phyloP scores from a whole-genome alignment of 30 jellyfish, hydroid and myxozoan species.

The Sanderia malayensis region DNA sequence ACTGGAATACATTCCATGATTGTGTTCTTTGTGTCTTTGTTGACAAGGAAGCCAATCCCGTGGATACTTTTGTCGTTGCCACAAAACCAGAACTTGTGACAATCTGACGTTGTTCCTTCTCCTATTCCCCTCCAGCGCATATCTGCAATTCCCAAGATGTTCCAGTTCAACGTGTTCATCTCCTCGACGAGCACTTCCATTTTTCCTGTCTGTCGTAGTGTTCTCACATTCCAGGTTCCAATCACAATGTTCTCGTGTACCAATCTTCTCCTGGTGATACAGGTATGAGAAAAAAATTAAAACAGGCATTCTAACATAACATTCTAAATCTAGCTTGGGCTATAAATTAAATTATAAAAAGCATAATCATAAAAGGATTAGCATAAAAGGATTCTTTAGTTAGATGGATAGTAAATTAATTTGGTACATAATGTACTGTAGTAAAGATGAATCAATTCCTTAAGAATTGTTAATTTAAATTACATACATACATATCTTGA shows the following conservation, averaged over 20 bases:
- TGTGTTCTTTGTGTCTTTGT: neutral
- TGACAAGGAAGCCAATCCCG: conserved; percentile 28
- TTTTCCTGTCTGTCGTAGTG: conserved; percentile 11
- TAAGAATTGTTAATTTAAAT: no score
- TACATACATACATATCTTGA: no score
- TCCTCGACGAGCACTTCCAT: conserved; percentile 8
- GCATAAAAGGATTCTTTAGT: no score
- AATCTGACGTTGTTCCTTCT: conserved; percentile 8
- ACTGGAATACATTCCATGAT: conserved; percentile 31
- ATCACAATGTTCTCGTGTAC: neutral
- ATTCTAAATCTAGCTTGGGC: no score
- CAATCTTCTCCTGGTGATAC: neutral
- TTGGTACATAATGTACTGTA: no score
- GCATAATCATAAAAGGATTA: no score
- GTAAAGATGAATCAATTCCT: no score
- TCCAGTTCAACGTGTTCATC: conserved; percentile 19
- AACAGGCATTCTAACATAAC: no score
- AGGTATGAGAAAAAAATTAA: no score
- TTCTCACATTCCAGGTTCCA: conserved; percentile 33
- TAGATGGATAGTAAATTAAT: no score
- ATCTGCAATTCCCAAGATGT: conserved; percentile 32
- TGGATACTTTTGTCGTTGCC: conserved; percentile 19
- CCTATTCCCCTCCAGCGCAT: conserved; percentile 41
- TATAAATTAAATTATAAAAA: no score
- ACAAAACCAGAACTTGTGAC: conserved; percentile 46